A percentile compares a stretch with the other conserved stretches of the same genome.
Conservation (phyloP, 2,888 invertebrate species). For the Sarcophaga caerulescens region DNA sequence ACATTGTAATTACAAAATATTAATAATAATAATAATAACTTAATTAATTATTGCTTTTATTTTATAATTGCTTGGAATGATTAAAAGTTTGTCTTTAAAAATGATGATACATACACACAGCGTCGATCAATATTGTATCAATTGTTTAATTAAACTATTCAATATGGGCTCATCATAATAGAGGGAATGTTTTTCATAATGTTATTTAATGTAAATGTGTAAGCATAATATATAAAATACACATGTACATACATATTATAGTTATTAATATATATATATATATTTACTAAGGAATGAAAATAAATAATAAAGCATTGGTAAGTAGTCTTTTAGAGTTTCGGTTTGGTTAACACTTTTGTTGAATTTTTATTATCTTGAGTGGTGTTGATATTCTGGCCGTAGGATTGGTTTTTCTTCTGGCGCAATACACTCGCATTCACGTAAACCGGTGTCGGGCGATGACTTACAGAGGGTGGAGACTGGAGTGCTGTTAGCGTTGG, state of each 20-base stretch:
- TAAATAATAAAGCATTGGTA: slow-evolving; percentile 78
- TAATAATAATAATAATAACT: no score
- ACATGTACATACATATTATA: no score
- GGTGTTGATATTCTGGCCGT: slow-evolving; percentile 76
- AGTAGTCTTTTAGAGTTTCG: slow-evolving; percentile 78
- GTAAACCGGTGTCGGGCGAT: slow-evolving; percentile 71
- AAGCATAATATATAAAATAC: no score
- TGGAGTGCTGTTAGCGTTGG: slow-evolving; percentile 52
- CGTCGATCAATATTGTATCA: no score
- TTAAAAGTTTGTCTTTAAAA: not conserved
- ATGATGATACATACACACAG: no score
- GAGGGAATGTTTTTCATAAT: no score
- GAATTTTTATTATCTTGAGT: slow-evolving; percentile 74
- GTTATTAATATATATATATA: no score
- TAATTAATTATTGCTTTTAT: not conserved
- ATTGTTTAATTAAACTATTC: no score
- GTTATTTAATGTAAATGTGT: no score
- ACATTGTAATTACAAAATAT: no score
- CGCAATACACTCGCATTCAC: slow-evolving; percentile 74
- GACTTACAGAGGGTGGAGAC: slow-evolving; percentile 29
- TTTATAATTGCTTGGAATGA: slow-evolving; percentile 56
- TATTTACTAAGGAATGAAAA: not conserved
- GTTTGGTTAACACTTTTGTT: slow-evolving; percentile 73
- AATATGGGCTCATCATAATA: no score
- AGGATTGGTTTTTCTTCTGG: slow-evolving; percentile 76